A percentile compares a stretch with the other conserved stretches of the same genome.
Evolutionary conservation across 1,140 invertebrate genomes (phyloP).

Genomic region (Rhyzopertha dominica): DNA sequence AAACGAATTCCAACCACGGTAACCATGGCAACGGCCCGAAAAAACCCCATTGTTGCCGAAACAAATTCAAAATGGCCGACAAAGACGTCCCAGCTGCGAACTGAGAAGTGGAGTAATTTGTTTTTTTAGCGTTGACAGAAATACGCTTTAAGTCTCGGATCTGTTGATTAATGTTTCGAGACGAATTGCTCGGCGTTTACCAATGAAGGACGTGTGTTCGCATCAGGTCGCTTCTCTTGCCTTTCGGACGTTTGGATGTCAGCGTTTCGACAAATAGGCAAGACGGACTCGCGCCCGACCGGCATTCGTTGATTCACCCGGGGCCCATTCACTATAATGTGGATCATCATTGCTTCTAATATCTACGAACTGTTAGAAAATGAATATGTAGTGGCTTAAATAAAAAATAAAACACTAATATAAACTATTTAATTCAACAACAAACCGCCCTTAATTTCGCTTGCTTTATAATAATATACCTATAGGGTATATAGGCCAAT

Average conservation of each 20-base stretch:
- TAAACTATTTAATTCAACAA: too few species aligned
- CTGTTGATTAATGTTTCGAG: conserved; percentile 33
- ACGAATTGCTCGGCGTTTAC: conserved; percentile 29
- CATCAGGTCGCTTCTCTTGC: not conserved
- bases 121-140: conserved; percentile 35
- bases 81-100: conserved; percentile 26
- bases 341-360: too few species aligned
- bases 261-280: too few species aligned
- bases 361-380: too few species aligned
- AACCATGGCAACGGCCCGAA: conserved; percentile 27
- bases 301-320: too few species aligned
- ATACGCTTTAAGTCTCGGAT: conserved; percentile 33
- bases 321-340: too few species aligned
- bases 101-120: conserved; percentile 34
- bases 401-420: too few species aligned
- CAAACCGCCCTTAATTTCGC: too few species aligned
- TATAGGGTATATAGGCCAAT: too few species aligned
- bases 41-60: conserved; percentile 37
- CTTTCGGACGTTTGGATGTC: not conserved
- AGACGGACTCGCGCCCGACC: too few species aligned
- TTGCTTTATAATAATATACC: too few species aligned
- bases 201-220: conserved; percentile 24
- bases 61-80: conserved; percentile 39
- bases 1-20: conserved; percentile 34
- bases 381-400: too few species aligned